These are phyloP conservation scores for Melospiza georgiana DNA, from an alignment of 2,113 vertebrate genomes.

Conservation along the genomic window DNA sequence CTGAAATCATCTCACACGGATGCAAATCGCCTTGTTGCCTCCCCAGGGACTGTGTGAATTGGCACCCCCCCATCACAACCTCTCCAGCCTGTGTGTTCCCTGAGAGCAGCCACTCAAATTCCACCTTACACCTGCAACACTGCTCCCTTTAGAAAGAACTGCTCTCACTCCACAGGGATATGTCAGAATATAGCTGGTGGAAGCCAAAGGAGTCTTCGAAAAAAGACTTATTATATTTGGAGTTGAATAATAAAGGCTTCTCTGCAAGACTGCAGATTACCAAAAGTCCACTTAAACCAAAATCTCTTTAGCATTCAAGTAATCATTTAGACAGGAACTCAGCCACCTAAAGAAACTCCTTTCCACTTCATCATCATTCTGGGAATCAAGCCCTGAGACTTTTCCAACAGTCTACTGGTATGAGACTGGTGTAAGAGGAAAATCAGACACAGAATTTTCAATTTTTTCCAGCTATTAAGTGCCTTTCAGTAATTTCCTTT, in stretches of 20 bases:
- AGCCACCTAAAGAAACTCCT: conserved; percentile 15
- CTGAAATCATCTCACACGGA: not conserved
- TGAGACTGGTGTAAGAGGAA: not conserved
- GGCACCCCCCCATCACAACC: not conserved
- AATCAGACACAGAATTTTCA: conserved; percentile 27
- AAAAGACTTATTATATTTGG: not conserved
- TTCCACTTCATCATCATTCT: conserved; percentile 27
- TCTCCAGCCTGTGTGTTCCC: not conserved
- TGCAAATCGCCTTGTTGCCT: not conserved
- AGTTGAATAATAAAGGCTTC: not conserved
- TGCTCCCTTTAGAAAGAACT: not conserved
- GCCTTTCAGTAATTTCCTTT: not conserved
- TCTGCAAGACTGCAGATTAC: not conserved
- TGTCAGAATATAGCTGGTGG: not conserved
- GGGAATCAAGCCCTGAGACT: conserved; percentile 2
- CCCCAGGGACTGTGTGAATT: not conserved
- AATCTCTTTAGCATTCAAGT: not conserved
- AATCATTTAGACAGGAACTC: not conserved
- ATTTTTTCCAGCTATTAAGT: not conserved
- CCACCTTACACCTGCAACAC: conserved; percentile 1
- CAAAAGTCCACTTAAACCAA: not conserved
- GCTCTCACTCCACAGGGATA: not conserved
- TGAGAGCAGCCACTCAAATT: not conserved
- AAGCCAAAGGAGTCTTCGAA: not conserved
- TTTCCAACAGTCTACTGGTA: not conserved